Evolutionary conservation across 2,888 invertebrate genomes (phyloP), one percentile per base, ranked within the genome.

Genomic region (Anthophora plumipes): DNA sequence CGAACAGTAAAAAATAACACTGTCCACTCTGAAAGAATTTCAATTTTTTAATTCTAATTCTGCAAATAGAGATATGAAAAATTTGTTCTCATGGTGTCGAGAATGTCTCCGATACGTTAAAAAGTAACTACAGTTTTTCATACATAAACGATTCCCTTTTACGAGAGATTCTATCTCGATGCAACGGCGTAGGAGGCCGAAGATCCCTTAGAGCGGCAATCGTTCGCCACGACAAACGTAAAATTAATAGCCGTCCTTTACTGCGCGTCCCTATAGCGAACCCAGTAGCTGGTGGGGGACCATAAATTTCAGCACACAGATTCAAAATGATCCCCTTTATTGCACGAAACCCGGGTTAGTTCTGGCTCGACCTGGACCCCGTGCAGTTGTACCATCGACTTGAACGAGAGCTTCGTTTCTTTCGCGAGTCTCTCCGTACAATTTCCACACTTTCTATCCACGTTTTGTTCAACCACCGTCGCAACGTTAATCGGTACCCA

Each of bases 221-320:
- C 52, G 68, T 59, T 69, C 57, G 71, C 54, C 61, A 83, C 75
- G 88, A 78, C 86, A 90, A 90, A 90, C 87, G 86, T 82, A 84
- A 85, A 89, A 87, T 90, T 90, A 91, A 92, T 90, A 89, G 89
- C 84, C 83, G 85, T 85, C 84, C 89, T 87, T 90, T 86, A 88
- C 82, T 80, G 85, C 74, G 83, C 72, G 60, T 82, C 85, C 82
- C 87, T 77, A 83, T 82, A 76, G 76, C 78, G 81, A 68, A 60
- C 77, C 78, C 68, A 66, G 63, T n/a, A 48, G 60, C 60, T 89
- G 86, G 85, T 80, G 90, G 89, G 89, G 90, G 86, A 81, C 92
- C 92, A 94, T 95, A 94, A 94, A 94, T 95, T 94, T 94, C 93
- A 93, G 91, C 92, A 91, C 94, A 94, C 94, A 93, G 94, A 94